Conservation (phyloP, 2,888 invertebrate species). For the Dryobota labecula region DNA sequence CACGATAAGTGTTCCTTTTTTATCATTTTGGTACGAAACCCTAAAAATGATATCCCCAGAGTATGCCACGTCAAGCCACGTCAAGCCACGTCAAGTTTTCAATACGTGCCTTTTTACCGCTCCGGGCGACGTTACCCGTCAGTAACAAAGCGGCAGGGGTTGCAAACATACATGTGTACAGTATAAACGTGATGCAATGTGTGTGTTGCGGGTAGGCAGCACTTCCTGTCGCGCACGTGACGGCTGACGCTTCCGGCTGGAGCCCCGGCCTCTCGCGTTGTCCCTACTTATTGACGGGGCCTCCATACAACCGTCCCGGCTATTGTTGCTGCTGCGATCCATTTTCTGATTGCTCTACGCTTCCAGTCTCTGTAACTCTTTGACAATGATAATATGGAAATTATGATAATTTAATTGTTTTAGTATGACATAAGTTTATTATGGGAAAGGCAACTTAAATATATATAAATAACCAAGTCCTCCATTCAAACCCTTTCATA, state of each 20-base stretch:
- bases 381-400: background rate
- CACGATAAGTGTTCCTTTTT: background rate
- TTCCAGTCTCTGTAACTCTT: slow-evolving; percentile 13
- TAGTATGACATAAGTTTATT: background rate
- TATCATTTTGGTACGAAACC: background rate
- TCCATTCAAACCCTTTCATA: background rate
- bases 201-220: slow-evolving; percentile 52
- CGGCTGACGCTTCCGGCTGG: slow-evolving; percentile 81
- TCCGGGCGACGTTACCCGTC: slow-evolving; percentile 21
- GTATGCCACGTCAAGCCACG: slow-evolving; percentile 3
- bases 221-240: slow-evolving; percentile 77
- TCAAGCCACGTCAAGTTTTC: slow-evolving; percentile 13
- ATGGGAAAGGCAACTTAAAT: background rate
- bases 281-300: slow-evolving; percentile 64
- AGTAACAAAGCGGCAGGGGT: slow-evolving; percentile 38
- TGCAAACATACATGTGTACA: slow-evolving; percentile 36
- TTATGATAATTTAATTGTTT: background rate
- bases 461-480: background rate
- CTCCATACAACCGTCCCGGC: slow-evolving; percentile 47
- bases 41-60: background rate
- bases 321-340: slow-evolving; percentile 49
- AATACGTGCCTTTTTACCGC: slow-evolving; percentile 23
- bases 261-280: slow-evolving; percentile 70
- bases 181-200: slow-evolving; percentile 43
- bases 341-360: slow-evolving; percentile 48